Percentiles rank a stretch among this genome's conserved stretches.
Conservation (phyloP, 2,888 invertebrate species). For the Drosophila picticornis region DNA sequence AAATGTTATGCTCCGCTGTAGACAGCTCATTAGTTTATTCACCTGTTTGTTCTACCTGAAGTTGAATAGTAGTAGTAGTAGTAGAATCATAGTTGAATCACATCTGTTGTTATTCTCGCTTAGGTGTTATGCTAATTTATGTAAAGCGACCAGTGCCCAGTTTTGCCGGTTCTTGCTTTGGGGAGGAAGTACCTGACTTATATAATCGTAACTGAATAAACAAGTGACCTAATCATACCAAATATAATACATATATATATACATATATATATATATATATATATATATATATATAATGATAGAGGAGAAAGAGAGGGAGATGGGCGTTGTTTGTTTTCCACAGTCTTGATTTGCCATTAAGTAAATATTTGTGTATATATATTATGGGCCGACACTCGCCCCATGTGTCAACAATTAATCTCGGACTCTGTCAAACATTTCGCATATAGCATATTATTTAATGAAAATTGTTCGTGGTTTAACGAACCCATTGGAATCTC, state of each 20-base stretch:
- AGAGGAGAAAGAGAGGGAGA: not conserved
- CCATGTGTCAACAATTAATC: slow-evolving; percentile 39
- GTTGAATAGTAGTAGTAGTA: slow-evolving; percentile 26
- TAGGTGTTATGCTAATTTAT: slow-evolving; percentile 70
- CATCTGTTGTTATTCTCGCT: slow-evolving; percentile 57
- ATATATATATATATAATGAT: too few species aligned
- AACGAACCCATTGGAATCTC: slow-evolving; percentile 58
- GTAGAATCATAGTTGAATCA: slow-evolving; percentile 47
- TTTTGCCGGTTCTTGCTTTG: slow-evolving; percentile 52
- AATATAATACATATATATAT: too few species aligned
- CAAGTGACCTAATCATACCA: slow-evolving; percentile 58
- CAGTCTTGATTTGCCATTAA: slow-evolving; percentile 39
- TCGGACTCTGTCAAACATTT: slow-evolving; percentile 14
- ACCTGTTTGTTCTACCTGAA: slow-evolving; percentile 59
- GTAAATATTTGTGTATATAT: slow-evolving; percentile 28
- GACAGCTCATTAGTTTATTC: slow-evolving; percentile 68
- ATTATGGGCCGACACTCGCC: slow-evolving; percentile 34
- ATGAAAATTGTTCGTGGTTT: slow-evolving; percentile 49
- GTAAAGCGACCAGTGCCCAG: slow-evolving; percentile 66
- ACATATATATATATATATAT: too few species aligned
- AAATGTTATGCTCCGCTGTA: slow-evolving; percentile 19
- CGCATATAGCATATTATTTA: slow-evolving; percentile 25
- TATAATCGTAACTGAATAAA: slow-evolving; percentile 20
- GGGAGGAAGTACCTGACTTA: slow-evolving; percentile 57
- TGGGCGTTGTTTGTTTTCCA: slow-evolving; percentile 30